A percentile compares a stretch with the other conserved stretches of the same genome.
Conservation (phyloP, 2,113 vertebrate species). For the Tichodroma muraria region DNA sequence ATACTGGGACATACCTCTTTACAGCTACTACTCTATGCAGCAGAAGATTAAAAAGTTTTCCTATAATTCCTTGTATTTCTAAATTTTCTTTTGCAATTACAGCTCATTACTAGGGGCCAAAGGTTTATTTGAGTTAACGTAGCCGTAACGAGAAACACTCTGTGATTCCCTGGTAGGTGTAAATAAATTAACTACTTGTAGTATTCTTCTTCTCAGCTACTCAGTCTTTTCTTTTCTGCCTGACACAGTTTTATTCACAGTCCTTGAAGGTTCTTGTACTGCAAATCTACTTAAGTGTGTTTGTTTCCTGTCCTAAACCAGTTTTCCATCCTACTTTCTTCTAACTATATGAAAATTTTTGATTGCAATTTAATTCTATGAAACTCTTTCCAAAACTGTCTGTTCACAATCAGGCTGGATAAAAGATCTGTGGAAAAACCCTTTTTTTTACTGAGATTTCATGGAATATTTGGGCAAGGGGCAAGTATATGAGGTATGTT, state of each 20-base stretch:
- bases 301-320: background rate
- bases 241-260: background rate
- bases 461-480: background rate
- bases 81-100: conserved; percentile 9
- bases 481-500: background rate
- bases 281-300: background rate
- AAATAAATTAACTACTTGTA: background rate
- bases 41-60: background rate
- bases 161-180: background rate
- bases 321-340: background rate
- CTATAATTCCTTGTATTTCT: background rate
- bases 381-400: background rate
- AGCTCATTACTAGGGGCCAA: background rate
- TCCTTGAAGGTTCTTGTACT: background rate
- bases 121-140: background rate
- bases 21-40: background rate
- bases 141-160: background rate
- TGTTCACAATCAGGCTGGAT: background rate
- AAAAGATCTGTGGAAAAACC: background rate
- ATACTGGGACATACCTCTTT: background rate
- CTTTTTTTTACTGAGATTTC: background rate
- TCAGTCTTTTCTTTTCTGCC: background rate
- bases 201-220: background rate
- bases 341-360: background rate
- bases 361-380: background rate